Evolutionary conservation across 2,888 invertebrate genomes (phyloP).

Genomic region (Bellardia bayeri): DNA sequence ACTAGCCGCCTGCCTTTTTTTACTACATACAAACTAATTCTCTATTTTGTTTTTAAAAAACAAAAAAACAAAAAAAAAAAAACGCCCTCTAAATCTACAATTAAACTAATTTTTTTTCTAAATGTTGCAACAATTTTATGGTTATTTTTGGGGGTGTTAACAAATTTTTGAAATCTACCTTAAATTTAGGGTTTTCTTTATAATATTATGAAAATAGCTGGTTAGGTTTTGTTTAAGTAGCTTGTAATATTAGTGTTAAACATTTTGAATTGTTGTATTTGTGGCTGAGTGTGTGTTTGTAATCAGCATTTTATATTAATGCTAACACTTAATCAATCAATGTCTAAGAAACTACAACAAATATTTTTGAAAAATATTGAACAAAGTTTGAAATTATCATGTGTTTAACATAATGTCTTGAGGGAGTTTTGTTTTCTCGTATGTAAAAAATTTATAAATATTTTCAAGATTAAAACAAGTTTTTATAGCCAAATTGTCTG

Average conservation of each 20-base stretch:
- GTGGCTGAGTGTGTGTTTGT: slow-evolving; percentile 6
- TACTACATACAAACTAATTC: slow-evolving; percentile 5
- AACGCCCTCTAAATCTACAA: slow-evolving; percentile 64
- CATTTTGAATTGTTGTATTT: not conserved
- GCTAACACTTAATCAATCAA: slow-evolving; percentile 71
- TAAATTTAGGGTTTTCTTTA: slow-evolving; percentile 21
- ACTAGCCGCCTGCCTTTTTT: slow-evolving; percentile 47
- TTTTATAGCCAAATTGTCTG: slow-evolving; percentile 54
- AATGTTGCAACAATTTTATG: slow-evolving; percentile 30
- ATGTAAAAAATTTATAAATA: not conserved
- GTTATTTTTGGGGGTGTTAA: slow-evolving; percentile 62
- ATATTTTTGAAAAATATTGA: not conserved
- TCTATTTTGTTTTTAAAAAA: slow-evolving; percentile 36
- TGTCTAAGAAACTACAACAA: slow-evolving; percentile 39
- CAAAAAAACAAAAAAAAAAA: too few species aligned
- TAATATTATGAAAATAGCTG: not conserved
- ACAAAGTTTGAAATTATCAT: slow-evolving; percentile 10
- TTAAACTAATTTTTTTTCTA: slow-evolving; percentile 47
- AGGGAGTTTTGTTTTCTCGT: slow-evolving; percentile 44
- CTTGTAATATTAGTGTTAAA: slow-evolving; percentile 52
- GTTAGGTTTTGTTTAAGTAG: slow-evolving; percentile 39
- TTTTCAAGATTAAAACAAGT: slow-evolving; percentile 36
- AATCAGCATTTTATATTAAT: slow-evolving; percentile 64
- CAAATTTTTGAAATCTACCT: slow-evolving; percentile 41
- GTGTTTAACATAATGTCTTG: slow-evolving; percentile 39